Conservation (phyloP, 2,797 vertebrate genomes). For the Sebastes miniatus region DNA sequence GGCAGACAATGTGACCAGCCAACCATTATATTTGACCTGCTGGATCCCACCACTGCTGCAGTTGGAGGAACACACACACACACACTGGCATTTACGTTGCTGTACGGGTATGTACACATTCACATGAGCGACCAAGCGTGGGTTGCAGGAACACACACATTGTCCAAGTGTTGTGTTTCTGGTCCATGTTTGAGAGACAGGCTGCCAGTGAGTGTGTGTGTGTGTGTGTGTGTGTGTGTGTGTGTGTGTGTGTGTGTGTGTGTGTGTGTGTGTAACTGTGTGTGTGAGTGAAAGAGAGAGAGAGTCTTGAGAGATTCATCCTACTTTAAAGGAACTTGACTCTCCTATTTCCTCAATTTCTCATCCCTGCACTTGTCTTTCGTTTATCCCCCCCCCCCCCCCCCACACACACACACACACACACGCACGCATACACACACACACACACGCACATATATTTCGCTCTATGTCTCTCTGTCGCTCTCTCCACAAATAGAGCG, state of each 20-base stretch:
- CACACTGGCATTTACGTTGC: not conserved
- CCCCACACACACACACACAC: not conserved
- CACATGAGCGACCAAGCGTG: conserved; percentile 44
- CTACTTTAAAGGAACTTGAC: conserved; percentile 45
- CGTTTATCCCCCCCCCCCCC: not conserved
- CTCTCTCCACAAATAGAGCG: conserved; percentile 64
- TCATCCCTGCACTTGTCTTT: conserved; percentile 36
- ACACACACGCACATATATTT: not conserved
- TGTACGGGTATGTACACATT: conserved; percentile 35
- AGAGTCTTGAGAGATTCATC: conserved; percentile 15
- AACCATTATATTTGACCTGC: conserved; percentile 70
- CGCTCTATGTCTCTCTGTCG: conserved; percentile 38
- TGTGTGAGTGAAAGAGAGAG: not conserved
- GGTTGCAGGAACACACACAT: conserved; percentile 28
- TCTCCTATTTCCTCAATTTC: conserved; percentile 25
- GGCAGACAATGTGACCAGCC: conserved; percentile 68
- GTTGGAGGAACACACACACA: not conserved
- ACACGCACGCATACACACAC: not conserved
- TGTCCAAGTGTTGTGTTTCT: conserved; percentile 20
- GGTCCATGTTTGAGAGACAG: conserved; percentile 8
- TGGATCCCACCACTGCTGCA: conserved; percentile 48
- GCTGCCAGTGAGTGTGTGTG: too few relatives aligned
- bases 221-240: too few relatives aligned
- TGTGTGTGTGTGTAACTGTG: not conserved
- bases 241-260: not conserved